These are phyloP conservation scores for Agrypnus murinus DNA, from an alignment of 2,888 invertebrate species.

Conservation along the genomic window DNA sequence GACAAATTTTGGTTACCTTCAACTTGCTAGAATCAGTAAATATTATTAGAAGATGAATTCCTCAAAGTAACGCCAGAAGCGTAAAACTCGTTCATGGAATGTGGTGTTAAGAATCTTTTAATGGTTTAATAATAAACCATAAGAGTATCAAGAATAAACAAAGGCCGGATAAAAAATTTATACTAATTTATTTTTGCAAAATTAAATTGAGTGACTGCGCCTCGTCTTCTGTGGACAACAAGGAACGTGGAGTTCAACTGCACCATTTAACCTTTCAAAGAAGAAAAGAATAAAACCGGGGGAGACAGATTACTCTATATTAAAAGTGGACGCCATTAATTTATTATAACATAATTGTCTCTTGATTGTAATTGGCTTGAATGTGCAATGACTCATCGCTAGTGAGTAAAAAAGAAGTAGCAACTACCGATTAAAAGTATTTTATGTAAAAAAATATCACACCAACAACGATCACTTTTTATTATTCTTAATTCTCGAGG, in stretches of 20 bases:
- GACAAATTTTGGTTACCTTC: no score
- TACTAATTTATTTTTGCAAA: constrained; percentile 24
- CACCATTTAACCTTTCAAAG: constrained; percentile 39
- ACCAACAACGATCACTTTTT: not conserved
- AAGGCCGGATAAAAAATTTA: no score
- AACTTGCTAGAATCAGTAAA: no score
- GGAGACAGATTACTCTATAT: constrained; percentile 19
- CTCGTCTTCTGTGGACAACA: no score
- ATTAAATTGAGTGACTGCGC: constrained; percentile 34
- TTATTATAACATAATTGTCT: constrained; percentile 49
- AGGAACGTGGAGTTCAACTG: constrained; percentile 40
- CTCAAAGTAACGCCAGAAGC: no score
- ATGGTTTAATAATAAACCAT: no score
- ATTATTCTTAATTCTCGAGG: constrained; percentile 23
- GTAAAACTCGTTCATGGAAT: no score
- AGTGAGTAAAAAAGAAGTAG: not conserved
- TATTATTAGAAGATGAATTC: no score
- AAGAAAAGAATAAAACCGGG: constrained; percentile 34
- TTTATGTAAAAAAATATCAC: no score
- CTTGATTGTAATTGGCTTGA: constrained; percentile 45
- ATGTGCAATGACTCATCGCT: constrained; percentile 49
- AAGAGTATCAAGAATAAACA: no score
- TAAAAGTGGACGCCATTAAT: constrained; percentile 50
- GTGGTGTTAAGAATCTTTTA: no score
- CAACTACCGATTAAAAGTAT: no score